phyloP scores from a whole-genome alignment of 2,113 vertebrate species.

The Corythaixoides concolor region DNA sequence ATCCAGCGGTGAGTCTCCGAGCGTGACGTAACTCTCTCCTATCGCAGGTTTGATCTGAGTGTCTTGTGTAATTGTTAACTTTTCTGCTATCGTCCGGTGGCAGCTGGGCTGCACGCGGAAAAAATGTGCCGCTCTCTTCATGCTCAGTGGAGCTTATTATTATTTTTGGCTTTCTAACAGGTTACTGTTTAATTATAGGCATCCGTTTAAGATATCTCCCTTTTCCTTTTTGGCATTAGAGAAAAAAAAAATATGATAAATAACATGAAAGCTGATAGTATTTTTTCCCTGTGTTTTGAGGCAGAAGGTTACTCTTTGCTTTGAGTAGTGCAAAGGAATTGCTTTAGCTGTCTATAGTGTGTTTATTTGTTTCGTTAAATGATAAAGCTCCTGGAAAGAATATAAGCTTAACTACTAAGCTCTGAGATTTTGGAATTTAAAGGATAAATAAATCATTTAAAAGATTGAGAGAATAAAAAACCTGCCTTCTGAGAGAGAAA shows the following conservation, averaged over 20 bases:
- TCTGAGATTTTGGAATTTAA: conserved; percentile 9
- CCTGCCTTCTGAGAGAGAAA: not conserved
- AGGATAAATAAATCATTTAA: not conserved
- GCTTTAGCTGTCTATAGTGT: not conserved
- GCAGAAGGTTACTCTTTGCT: conserved; percentile 1
- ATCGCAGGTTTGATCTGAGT: conserved; percentile 20
- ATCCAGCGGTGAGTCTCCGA: conserved; percentile 90
- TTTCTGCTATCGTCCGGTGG: conserved; percentile 3
- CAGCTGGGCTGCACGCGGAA: conserved; percentile 57
- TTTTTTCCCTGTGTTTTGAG: not conserved
- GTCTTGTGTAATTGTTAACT: conserved; percentile 61
- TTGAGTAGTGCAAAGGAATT: not conserved
- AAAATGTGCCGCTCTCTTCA: conserved; percentile 59
- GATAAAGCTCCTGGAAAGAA: conserved; percentile 4
- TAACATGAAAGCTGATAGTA: not conserved
- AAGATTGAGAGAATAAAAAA: not conserved
- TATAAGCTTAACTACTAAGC: not conserved
- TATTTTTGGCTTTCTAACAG: conserved; percentile 63
- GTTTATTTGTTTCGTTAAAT: conserved; percentile 27
- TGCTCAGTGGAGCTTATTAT: conserved; percentile 54
- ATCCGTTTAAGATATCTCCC: conserved; percentile 55
- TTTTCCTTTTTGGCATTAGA: conserved; percentile 46
- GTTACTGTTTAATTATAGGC: conserved; percentile 65
- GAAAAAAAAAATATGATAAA: not conserved
- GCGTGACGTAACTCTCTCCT: conserved; percentile 38